Percentiles rank a stretch among this genome's conserved stretches.
Evolutionary conservation across 1,140 invertebrate genomes (phyloP).

Genomic region (Brachionus koreanus): DNA sequence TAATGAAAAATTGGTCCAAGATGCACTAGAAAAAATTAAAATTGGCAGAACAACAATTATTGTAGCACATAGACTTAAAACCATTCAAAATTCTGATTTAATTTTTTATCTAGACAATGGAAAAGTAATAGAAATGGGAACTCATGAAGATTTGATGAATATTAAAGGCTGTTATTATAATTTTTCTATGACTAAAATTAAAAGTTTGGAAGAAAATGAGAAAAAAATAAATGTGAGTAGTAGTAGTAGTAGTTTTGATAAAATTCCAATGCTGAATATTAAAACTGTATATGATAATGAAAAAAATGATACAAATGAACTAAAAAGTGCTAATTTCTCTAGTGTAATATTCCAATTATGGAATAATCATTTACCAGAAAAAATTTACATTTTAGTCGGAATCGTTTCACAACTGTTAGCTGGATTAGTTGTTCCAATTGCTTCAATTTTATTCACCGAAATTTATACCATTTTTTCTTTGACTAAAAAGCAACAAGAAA

Average conservation of each 20-base stretch:
- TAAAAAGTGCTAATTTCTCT: background rate
- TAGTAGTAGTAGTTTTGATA: background rate
- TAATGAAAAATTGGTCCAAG: conserved; percentile 48
- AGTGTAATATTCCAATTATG: background rate
- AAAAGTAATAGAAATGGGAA: conserved; percentile 56
- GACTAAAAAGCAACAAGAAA: background rate
- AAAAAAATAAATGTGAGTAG: background rate
- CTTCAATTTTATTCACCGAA: conserved; percentile 21
- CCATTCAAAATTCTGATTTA: conserved; percentile 56
- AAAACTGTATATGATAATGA: background rate
- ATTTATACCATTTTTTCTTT: conserved; percentile 27
- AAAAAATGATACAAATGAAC: background rate
- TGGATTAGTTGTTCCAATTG: background rate
- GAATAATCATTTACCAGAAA: background rate
- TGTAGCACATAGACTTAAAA: conserved; percentile 57
- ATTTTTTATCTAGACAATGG: conserved; percentile 57
- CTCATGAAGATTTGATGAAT: conserved; percentile 55
- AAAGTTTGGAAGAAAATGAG: background rate
- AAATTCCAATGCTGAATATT: background rate
- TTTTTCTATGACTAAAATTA: background rate
- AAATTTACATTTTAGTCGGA: conserved; percentile 4
- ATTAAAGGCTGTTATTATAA: background rate
- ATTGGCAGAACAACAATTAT: conserved; percentile 56
- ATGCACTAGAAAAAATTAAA: conserved; percentile 52
- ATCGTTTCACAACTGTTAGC: background rate